Evolutionary conservation across 2,797 vertebrate species (phyloP).

Genomic region (Microchirus variegatus): DNA sequence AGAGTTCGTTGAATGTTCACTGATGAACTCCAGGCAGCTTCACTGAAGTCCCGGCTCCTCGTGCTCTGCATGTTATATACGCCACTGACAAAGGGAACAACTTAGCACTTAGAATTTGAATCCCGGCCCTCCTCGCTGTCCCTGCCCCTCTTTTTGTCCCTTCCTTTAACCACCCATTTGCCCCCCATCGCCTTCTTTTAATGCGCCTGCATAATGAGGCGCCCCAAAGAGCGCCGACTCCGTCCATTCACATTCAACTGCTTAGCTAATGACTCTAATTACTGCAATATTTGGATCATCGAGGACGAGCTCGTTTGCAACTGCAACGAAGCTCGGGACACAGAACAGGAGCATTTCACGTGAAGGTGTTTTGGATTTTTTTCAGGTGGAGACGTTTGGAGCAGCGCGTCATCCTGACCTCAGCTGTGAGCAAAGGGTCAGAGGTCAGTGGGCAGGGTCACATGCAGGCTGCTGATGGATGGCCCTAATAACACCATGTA

Average conservation of each 20-base stretch:
- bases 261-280: constrained; percentile 81
- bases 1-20: constrained; percentile 12
- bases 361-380: background rate
- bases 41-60: constrained; percentile 24
- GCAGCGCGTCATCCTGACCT: constrained; percentile 4
- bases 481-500: constrained; percentile 17
- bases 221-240: constrained; percentile 65
- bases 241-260: constrained; percentile 77
- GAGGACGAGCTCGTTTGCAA: constrained; percentile 53
- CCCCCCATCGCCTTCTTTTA: constrained; percentile 72
- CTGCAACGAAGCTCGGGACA: constrained; percentile 8
- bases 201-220: constrained; percentile 83
- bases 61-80: constrained; percentile 56
- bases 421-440: background rate
- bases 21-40: constrained; percentile 5
- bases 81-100: constrained; percentile 66
- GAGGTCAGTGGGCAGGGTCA: constrained; percentile 1
- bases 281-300: constrained; percentile 67
- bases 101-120: constrained; percentile 76
- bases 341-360: constrained; percentile 19
- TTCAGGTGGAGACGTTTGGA: background rate
- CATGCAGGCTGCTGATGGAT: constrained; percentile 32
- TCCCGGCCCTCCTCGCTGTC: constrained; percentile 56
- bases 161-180: constrained; percentile 69
- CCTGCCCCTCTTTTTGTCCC: constrained; percentile 79